Evolutionary conservation across 1,140 invertebrate species (phyloP), one percentile per base, ranked within the genome.

Genomic region (Orchestia grillus): DNA sequence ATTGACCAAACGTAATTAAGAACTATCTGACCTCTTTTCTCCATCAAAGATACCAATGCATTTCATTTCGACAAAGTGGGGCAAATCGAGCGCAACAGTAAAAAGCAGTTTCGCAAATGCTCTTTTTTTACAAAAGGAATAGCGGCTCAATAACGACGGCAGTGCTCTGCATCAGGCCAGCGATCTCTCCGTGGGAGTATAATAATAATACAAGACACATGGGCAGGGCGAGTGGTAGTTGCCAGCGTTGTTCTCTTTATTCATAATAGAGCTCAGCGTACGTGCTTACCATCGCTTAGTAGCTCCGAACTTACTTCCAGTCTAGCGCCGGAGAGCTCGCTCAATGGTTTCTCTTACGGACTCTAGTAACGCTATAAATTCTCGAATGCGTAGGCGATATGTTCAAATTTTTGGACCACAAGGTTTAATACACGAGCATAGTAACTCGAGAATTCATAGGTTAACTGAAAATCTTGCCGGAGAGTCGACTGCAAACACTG

Each of bases 101-200:
- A 23, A 77, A 77, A 77, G 62, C 62, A 77, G 15, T 36, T 77
- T 77, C 62, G 36, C 62, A 77, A 77, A 77, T 77, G 3, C 36
- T 77, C n/a, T 77, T 28, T 77, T 77, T 36, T 77, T 77, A 77
- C 62, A 77, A 36, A 77, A 77, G 28, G 11, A 77, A 36, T 15
- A 77, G 15, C 62, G 62, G 11, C 28, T 28, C 28, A 23, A 77
- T 77, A 77, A 77, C 28, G 62, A 77, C 11, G 36, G 62, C 62
- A 77, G 28, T 77, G 62, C 11, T 77, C 88, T 36, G 15, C 88
- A 91, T 91, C 88, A 11, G 88, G 88, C 88, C 19, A 42, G 28
- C 88, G 41, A 91, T 94, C 92, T 45, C 92, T 47, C 44, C 44
- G 92, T 94, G 92, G 92, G 92, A 94, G 92, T 94, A 94, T 47